These are phyloP conservation scores for Temnothorax ravouxi DNA, from an alignment of 2,888 invertebrate species.

Conservation along the genomic window DNA sequence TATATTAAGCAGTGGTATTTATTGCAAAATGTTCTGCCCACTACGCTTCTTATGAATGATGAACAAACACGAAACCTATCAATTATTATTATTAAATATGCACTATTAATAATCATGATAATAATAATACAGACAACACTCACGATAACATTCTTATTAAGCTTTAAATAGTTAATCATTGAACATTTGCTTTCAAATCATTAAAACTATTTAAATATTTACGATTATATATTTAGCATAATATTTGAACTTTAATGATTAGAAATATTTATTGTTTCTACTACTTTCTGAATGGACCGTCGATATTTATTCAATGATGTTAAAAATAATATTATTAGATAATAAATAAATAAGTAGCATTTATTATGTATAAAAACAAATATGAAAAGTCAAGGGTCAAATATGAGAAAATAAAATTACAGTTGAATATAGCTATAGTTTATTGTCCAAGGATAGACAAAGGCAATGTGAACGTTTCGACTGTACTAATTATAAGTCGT, in stretches of 20 bases:
- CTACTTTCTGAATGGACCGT: not conserved
- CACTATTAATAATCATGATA: not conserved
- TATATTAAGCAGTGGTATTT: slow-evolving; percentile 23
- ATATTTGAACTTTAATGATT: not conserved
- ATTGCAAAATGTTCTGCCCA: slow-evolving; percentile 5
- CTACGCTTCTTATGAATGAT: slow-evolving; percentile 17
- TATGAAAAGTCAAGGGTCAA: no score
- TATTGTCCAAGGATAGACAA: no score
- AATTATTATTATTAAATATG: slow-evolving; percentile 25
- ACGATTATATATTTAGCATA: not conserved
- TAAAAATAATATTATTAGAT: not conserved
- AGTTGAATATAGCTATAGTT: no score
- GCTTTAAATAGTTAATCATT: slow-evolving; percentile 1
- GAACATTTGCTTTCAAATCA: not conserved
- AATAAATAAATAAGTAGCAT: no score
- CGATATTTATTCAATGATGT: not conserved
- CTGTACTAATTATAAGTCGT: no score
- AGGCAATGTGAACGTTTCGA: no score
- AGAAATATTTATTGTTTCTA: not conserved
- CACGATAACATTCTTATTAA: not conserved
- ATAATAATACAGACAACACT: not conserved
- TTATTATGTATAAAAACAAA: no score
- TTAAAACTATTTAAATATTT: not conserved
- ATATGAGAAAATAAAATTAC: no score
- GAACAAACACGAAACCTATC: not conserved